A percentile compares a stretch with the other conserved stretches of the same genome.
Evolutionary conservation across 2,888 invertebrate genomes (phyloP).

Genomic region (Clistopyga incitator): DNA sequence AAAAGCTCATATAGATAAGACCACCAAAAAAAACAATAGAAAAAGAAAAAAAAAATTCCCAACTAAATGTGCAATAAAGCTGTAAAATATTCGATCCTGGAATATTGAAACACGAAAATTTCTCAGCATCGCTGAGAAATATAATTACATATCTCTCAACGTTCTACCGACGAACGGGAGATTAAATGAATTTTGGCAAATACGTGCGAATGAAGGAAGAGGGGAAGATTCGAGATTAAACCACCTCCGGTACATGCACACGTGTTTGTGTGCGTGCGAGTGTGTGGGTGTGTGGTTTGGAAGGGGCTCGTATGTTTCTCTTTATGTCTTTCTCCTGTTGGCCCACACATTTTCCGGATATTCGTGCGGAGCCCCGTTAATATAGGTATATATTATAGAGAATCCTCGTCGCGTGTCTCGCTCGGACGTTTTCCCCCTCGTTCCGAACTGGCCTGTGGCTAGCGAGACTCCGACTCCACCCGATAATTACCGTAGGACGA

Average conservation of each 20-base stretch:
- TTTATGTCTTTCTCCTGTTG: constrained; percentile 42
- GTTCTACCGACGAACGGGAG: constrained; percentile 39
- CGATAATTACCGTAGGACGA: constrained; percentile 63
- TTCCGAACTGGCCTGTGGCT: constrained; percentile 55
- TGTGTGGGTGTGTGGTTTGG: constrained; percentile 4
- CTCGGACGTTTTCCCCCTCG: constrained; percentile 46
- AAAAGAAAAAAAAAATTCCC: not conserved
- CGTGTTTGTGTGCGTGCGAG: no score
- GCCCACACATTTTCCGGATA: constrained; percentile 32
- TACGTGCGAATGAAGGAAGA: constrained; percentile 30
- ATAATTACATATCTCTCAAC: constrained; percentile 40
- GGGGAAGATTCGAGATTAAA: constrained; percentile 57
- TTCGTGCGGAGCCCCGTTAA: constrained; percentile 29
- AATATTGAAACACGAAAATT: constrained; percentile 33
- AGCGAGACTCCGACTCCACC: constrained; percentile 50
- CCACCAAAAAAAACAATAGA: not conserved
- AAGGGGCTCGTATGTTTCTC: constrained; percentile 20
- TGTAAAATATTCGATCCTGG: constrained; percentile 2
- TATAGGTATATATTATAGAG: not conserved
- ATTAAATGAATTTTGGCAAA: constrained; percentile 58
- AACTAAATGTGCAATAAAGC: not conserved
- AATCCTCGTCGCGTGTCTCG: constrained; percentile 46
- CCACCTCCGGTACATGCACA: constrained; percentile 36
- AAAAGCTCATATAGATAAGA: constrained; percentile 16
- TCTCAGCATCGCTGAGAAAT: constrained; percentile 31